Evolutionary conservation across 2,888 invertebrate genomes (phyloP), one percentile per base, ranked within the genome.

Genomic region (Electrophaes corylata): DNA sequence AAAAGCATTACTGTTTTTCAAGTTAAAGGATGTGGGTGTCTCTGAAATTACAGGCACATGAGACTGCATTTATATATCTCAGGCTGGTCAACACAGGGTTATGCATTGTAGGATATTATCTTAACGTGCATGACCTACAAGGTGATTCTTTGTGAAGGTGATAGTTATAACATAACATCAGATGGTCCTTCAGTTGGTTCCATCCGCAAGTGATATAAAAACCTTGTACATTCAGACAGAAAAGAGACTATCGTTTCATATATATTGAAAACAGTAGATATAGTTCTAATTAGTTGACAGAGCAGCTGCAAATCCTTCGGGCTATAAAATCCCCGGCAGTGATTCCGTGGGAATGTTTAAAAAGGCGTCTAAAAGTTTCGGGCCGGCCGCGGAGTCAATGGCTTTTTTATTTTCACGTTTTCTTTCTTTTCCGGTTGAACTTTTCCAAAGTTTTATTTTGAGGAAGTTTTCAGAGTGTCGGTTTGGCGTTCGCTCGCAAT

Each of bases 371-470:
- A 75, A 81, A 89, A 88, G 75, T 91, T 88, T 83, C 77, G 78
- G 78, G 80, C 84, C 85, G 85, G 79, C 83, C 78, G 77, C 82
- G 80, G 83, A 91, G 90, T 91, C 91, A 88, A 91, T 88, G 86
- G 87, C 88, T 87, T 89, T 89, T 90, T 91, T 90, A 88, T 90
- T 90, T 87, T 81, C 81, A 75, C 86, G 81, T 86, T 90, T 89
- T 86, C 87, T 87, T 86, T 82, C 85, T 82, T 83, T 88, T 87
- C 89, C 89, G 88, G 83, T 88, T 86, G 87, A 89, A 89, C 88
- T 91, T 89, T 84, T 75, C 73, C 78, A 81, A 88, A 87, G 86
- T 89, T 86, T 89, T 89, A 85, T 88, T 89, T 88, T 81, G 85
- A 82, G 85, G 86, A 87, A 89, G 85, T 88, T 89, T 37, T 81